phyloP scores from a whole-genome alignment of 2,113 vertebrate species.

The Melanotaenia duboulayi region DNA sequence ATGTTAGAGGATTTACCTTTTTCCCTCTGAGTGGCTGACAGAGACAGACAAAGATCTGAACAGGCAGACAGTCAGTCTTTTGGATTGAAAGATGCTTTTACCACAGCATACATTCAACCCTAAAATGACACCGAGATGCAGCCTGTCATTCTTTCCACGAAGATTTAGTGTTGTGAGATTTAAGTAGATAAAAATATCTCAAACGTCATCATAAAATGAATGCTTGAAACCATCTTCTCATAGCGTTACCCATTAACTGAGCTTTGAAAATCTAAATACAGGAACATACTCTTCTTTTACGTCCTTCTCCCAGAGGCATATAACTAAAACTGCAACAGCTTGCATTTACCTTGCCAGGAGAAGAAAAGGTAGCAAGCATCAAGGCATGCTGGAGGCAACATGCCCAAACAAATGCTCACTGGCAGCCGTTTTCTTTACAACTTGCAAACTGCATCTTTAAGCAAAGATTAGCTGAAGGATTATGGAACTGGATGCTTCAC shows the following conservation, averaged over 20 bases:
- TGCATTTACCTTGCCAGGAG: constrained; percentile 34
- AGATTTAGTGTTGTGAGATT: constrained; percentile 14
- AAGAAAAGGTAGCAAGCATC: constrained; percentile 39
- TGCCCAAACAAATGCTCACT: constrained; percentile 58
- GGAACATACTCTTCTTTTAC: constrained; percentile 38
- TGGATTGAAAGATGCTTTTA: constrained; percentile 56
- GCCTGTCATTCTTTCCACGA: constrained; percentile 39
- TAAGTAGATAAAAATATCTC: constrained; percentile 12
- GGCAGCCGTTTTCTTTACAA: constrained; percentile 60
- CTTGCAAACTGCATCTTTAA: constrained; percentile 73
- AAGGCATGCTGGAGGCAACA: constrained; percentile 39
- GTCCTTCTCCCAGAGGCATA: constrained; percentile 49
- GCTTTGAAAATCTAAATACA: constrained; percentile 43
- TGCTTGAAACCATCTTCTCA: constrained; percentile 19
- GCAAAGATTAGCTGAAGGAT: constrained; percentile 78
- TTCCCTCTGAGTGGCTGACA: constrained; percentile 38
- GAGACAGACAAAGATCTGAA: constrained; percentile 45
- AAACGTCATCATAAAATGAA: constrained; percentile 36
- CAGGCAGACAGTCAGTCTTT: constrained; percentile 49
- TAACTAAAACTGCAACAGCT: constrained; percentile 51
- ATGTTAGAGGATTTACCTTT: constrained; percentile 23
- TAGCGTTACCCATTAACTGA: background rate
- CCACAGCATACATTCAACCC: constrained; percentile 35
- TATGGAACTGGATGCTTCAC: constrained; percentile 69
- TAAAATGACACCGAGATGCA: constrained; percentile 18